These are phyloP conservation scores for Pseudomyrmex flavicornis DNA, from an alignment of 1,140 invertebrate species.

Conservation along the genomic window DNA sequence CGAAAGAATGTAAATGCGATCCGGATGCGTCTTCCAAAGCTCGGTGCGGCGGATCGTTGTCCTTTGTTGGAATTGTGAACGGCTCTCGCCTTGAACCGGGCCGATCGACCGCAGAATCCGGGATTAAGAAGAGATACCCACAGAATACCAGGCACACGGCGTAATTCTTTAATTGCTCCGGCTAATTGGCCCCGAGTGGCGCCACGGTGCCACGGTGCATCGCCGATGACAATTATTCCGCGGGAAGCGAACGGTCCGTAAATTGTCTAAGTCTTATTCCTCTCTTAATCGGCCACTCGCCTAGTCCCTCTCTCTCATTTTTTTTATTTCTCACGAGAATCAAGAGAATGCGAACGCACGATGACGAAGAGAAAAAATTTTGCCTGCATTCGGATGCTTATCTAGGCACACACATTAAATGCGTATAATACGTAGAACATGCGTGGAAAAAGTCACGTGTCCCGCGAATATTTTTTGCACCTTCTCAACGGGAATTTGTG, in stretches of 20 bases:
- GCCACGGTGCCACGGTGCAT: conserved; percentile 77
- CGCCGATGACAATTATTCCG: conserved; percentile 77
- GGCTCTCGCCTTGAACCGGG: conserved; percentile 63
- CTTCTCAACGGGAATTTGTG: conserved; percentile 24
- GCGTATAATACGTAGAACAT: too few relatives aligned
- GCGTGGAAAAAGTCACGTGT: neutral
- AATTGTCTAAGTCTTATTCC: conserved; percentile 72
- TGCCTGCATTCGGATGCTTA: neutral
- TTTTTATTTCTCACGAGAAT: conserved; percentile 2
- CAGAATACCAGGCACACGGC: conserved; percentile 47
- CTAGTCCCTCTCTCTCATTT: neutral
- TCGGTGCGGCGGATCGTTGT: neutral
- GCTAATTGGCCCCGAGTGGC: conserved; percentile 83
- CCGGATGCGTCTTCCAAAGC: neutral
- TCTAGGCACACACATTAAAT: neutral
- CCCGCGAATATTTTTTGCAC: conserved; percentile 18
- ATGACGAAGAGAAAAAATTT: conserved; percentile 3
- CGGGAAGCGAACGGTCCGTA: conserved; percentile 70
- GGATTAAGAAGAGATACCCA: conserved; percentile 51
- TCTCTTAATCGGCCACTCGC: conserved; percentile 67
- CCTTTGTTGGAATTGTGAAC: conserved; percentile 20
- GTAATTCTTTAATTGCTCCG: conserved; percentile 84
- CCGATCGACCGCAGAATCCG: conserved; percentile 29
- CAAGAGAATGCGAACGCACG: neutral
- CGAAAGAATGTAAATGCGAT: conserved; percentile 18